Evolutionary conservation across 1,140 invertebrate species (phyloP), one percentile per base, ranked within the genome.

Genomic region (Pachypeltis micranthus): DNA sequence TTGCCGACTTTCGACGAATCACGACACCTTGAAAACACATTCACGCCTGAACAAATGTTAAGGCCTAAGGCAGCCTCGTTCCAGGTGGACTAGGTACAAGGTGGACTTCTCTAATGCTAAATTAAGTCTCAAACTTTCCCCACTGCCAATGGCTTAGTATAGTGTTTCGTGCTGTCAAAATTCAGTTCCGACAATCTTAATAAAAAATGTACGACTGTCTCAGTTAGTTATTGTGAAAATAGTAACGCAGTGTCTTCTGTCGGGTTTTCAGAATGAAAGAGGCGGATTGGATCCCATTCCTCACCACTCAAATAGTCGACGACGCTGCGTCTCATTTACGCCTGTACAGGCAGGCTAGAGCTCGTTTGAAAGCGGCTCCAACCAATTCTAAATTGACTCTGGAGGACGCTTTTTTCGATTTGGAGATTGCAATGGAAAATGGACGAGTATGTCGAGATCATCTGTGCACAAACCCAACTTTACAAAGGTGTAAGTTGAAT

Each of bases 241-340:
- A 21, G 4, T 44, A 61, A 61, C 19, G 10, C 1, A 16, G 44
- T 57, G 64, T 19, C 25, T 66, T 59, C 61, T 3, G n/a, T n/a
- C n/a, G n/a, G n/a, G n/a, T n/a, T n/a, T n/a, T n/a, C 67, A 91
- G 90, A 72, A 80, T 92, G 29, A 91, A 92, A 78, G 83, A 88
- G 71, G 83, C 93, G 2, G 89, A 94, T 76, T 93, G 91, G 90
- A 86, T 92, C 69, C 84, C 88, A 16, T 86, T 90, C 67, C 79
- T 95, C 58, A 92, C 91, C 25, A 90, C 88, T 29, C 80, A 84
- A 62, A 79, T 95, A 61, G 89, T 94, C 2, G 91, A 96, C 75
- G 91, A 94, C 78, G 83, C 91, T 65, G 91, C 90, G 2, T 87
- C 87, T 21, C 92, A 96, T 76, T 80, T 95, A 66, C 80, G 89